A percentile compares a stretch with the other conserved stretches of the same genome.
phyloP scores from a whole-genome alignment of 2,888 invertebrate species.

The Drosophila buzzatii region DNA sequence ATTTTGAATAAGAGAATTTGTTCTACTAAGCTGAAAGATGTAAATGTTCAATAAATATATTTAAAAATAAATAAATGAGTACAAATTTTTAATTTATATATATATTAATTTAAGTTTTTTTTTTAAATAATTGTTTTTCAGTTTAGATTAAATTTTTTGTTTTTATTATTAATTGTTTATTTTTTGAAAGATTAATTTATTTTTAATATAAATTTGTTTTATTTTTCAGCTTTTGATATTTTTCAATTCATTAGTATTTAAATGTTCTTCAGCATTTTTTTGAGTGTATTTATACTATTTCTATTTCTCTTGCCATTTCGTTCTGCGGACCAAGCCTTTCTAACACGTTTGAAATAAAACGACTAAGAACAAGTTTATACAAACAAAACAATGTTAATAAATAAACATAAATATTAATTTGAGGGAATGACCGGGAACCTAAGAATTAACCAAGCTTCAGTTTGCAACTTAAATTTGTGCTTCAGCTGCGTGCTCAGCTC shows the following conservation, averaged over 20 bases:
- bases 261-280: neutral
- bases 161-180: too few relatives aligned
- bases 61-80: too few relatives aligned
- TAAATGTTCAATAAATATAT: too few relatives aligned
- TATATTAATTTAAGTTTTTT: too few relatives aligned
- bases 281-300: constrained; percentile 39
- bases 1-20: too few relatives aligned
- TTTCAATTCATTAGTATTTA: neutral
- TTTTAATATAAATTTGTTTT: neutral
- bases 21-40: too few relatives aligned
- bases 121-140: neutral
- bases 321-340: constrained; percentile 74
- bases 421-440: constrained; percentile 69
- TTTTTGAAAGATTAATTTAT: too few relatives aligned
- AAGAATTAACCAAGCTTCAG: constrained; percentile 39
- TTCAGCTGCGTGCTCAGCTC: neutral
- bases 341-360: constrained; percentile 79
- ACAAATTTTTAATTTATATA: too few relatives aligned
- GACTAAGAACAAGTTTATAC: constrained; percentile 76
- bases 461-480: constrained; percentile 5
- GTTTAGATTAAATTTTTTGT: too few relatives aligned
- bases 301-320: constrained; percentile 74
- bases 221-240: neutral
- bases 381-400: constrained; percentile 79
- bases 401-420: constrained; percentile 80